Percentiles rank a stretch among this genome's conserved stretches.
These are phyloP conservation scores for Drosophila setifemur DNA, from an alignment of 1,140 invertebrate species.

Conservation along the genomic window DNA sequence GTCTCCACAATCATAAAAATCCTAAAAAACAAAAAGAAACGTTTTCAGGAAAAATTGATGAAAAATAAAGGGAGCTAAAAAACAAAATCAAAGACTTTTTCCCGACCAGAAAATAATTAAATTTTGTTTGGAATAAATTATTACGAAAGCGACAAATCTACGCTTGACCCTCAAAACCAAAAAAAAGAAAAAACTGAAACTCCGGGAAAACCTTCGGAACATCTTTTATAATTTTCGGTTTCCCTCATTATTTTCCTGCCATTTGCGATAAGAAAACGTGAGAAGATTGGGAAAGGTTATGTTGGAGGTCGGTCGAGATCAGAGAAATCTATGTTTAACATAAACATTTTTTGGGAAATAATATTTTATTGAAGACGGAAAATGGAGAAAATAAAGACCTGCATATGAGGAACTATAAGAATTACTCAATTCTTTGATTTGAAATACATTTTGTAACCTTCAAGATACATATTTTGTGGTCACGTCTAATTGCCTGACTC, in stretches of 20 bases:
- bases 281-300: constrained; percentile 54
- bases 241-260: constrained; percentile 11
- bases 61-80: constrained; percentile 9
- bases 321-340: constrained; percentile 11
- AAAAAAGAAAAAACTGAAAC: neutral
- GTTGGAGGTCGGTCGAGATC: constrained; percentile 39
- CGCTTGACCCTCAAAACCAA: constrained; percentile 20
- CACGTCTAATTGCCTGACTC: constrained; percentile 39
- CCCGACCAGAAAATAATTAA: constrained; percentile 63
- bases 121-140: constrained; percentile 73
- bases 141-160: constrained; percentile 66
- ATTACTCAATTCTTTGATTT: too few relatives aligned
- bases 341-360: constrained; percentile 16
- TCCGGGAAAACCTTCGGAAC: constrained; percentile 9
- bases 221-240: constrained; percentile 50
- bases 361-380: constrained; percentile 10
- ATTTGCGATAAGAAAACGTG: constrained; percentile 53
- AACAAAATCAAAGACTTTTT: constrained; percentile 52
- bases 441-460: neutral
- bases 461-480: constrained; percentile 13
- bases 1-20: constrained; percentile 74
- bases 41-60: constrained; percentile 8
- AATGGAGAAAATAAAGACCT: neutral
- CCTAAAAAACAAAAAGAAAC: constrained; percentile 15
- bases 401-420: neutral